Percentiles rank a stretch among this genome's conserved stretches.
Conservation (phyloP, 2,888 invertebrate species). For the Drosophila nr. medialis region DNA sequence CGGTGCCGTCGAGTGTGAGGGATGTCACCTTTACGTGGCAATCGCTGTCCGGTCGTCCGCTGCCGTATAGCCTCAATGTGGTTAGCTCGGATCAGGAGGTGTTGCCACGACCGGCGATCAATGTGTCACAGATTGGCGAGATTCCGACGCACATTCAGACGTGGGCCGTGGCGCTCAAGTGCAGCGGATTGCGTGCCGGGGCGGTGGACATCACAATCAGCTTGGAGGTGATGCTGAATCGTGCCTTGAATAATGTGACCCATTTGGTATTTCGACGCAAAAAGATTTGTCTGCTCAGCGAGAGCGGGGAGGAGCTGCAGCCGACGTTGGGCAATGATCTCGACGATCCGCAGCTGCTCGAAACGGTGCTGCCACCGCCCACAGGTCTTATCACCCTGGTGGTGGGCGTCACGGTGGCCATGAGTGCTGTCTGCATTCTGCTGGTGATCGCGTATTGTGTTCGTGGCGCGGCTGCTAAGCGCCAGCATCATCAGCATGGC, state of each 20-base stretch:
- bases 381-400: conserved; percentile 83
- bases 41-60: conserved; percentile 91
- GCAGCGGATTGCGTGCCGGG: conserved; percentile 91
- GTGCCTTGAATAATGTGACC: conserved; percentile 88
- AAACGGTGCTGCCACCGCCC: conserved; percentile 82
- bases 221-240: conserved; percentile 92
- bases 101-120: conserved; percentile 91
- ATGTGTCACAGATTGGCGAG: conserved; percentile 92
- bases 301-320: conserved; percentile 66
- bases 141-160: conserved; percentile 92
- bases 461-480: conserved; percentile 83
- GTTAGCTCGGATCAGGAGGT: conserved; percentile 91
- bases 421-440: conserved; percentile 82
- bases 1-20: conserved; percentile 93
- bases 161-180: conserved; percentile 92
- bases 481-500: conserved; percentile 81
- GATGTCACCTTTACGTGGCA: conserved; percentile 97
- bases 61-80: conserved; percentile 93
- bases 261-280: conserved; percentile 91
- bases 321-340: conserved; percentile 50
- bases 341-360: conserved; percentile 82
- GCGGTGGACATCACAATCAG: conserved; percentile 94
- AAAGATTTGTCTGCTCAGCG: conserved; percentile 90
- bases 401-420: conserved; percentile 83
- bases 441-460: conserved; percentile 84